phyloP scores from a whole-genome alignment of 2,797 vertebrate genomes.

The Dromococcyx pavoninus region DNA sequence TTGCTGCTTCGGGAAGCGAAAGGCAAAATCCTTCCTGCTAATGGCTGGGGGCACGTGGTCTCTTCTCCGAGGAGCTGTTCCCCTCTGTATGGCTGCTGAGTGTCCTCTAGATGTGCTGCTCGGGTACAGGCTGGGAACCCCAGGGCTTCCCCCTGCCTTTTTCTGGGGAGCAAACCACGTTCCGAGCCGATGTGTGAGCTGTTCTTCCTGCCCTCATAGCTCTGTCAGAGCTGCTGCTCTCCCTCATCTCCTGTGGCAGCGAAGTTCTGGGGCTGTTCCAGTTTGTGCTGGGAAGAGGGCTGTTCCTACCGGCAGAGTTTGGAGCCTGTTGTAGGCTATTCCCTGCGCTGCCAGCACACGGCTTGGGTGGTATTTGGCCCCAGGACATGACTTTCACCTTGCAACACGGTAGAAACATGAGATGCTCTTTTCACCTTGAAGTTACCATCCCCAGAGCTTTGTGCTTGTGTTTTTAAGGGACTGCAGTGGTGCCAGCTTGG shows the following conservation, averaged over 20 bases:
- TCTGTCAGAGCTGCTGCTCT: not conserved
- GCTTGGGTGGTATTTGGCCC: not conserved
- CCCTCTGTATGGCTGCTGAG: not conserved
- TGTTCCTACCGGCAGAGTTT: not conserved
- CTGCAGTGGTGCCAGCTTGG: rapidly evolving
- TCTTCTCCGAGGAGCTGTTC: not conserved
- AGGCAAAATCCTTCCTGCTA: not conserved
- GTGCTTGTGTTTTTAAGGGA: not conserved
- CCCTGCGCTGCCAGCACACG: rapidly evolving
- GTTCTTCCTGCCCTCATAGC: not conserved
- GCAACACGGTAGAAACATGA: rapidly evolving
- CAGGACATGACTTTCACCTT: not conserved
- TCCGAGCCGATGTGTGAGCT: not conserved
- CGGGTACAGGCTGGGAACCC: not conserved
- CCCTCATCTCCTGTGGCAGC: not conserved
- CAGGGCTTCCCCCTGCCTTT: not conserved
- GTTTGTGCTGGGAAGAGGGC: not conserved
- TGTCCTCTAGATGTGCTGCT: not conserved
- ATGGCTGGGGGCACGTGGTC: not conserved
- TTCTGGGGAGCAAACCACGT: not conserved
- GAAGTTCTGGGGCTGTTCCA: not conserved
- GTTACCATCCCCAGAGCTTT: rapidly evolving
- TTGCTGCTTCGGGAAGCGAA: not conserved
- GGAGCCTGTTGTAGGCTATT: rapidly evolving
- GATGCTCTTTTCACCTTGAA: not conserved